phyloP scores from a whole-genome alignment of 2,888 invertebrate species.

The Parascotia fuliginaria region DNA sequence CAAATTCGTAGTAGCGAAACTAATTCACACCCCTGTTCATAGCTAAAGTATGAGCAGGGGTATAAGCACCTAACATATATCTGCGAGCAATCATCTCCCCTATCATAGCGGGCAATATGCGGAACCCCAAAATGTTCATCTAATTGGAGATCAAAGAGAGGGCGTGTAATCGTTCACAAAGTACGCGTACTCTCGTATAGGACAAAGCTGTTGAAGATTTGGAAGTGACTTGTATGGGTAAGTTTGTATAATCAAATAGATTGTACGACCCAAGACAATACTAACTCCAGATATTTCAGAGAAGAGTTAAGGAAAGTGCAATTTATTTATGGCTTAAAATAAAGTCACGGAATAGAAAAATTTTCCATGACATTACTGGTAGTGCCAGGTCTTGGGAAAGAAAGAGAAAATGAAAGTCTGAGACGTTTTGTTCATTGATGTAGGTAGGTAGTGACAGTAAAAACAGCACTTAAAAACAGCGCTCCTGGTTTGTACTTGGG shows the following conservation, averaged over 20 bases:
- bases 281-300: no score
- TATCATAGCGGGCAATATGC: slow-evolving; percentile 61
- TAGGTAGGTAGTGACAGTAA: no score
- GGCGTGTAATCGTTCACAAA: slow-evolving; percentile 79
- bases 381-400: no score
- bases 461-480: no score
- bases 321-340: no score
- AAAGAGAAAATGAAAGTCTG: no score
- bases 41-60: slow-evolving; percentile 28
- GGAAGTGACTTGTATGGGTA: slow-evolving; percentile 46
- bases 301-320: no score
- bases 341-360: no score
- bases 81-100: slow-evolving; percentile 65
- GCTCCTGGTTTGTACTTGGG: no score
- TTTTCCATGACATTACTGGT: no score
- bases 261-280: no score
- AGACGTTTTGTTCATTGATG: no score
- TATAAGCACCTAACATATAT: slow-evolving; percentile 64
- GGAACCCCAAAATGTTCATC: slow-evolving; percentile 83
- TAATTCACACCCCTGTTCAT: slow-evolving; percentile 35
- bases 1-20: slow-evolving; percentile 37
- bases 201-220: slow-evolving; percentile 34
- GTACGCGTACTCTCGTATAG: slow-evolving; percentile 58
- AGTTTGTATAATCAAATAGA: not conserved
- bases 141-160: slow-evolving; percentile 85